Conservation (phyloP, 2,888 invertebrate species). For the Drosophila rubida region DNA sequence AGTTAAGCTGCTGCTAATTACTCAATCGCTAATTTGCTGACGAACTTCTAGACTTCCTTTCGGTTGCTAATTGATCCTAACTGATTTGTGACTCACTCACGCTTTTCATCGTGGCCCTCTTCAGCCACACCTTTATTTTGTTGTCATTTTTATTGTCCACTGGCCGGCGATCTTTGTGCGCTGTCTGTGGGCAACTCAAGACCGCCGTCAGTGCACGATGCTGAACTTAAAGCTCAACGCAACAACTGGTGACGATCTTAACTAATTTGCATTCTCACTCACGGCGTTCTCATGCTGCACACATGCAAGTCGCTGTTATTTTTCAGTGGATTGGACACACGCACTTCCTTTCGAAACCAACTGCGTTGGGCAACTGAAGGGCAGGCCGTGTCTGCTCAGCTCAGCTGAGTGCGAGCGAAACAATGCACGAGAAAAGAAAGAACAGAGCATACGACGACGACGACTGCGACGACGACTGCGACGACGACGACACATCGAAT, state of each 20-base stretch:
- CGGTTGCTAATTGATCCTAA: not conserved
- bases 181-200: too few relatives aligned
- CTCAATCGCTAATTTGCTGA: not conserved
- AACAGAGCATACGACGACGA: not conserved
- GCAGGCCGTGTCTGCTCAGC: not conserved
- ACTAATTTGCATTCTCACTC: slow-evolving; percentile 3
- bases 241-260: too few relatives aligned
- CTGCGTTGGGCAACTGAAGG: slow-evolving; percentile 32
- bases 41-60: not conserved
- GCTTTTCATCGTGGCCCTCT: not conserved
- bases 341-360: slow-evolving; percentile 38
- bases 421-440: not conserved
- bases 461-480: too few relatives aligned
- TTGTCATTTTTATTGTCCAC: too few relatives aligned
- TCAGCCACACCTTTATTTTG: not conserved
- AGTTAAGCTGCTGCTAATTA: not conserved
- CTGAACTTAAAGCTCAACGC: too few relatives aligned
- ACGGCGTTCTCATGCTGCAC: slow-evolving; percentile 11
- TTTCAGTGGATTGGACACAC: not conserved
- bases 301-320: not conserved
- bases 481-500: slow-evolving; percentile 16
- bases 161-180: not conserved
- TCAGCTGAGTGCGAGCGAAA: slow-evolving; percentile 1
- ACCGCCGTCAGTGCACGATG: too few relatives aligned
- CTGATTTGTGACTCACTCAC: not conserved